A percentile compares a stretch with the other conserved stretches of the same genome.
These are phyloP conservation scores for Corydoras sp. DNA, from an alignment of 2,113 vertebrate species.

Conservation along the genomic window DNA sequence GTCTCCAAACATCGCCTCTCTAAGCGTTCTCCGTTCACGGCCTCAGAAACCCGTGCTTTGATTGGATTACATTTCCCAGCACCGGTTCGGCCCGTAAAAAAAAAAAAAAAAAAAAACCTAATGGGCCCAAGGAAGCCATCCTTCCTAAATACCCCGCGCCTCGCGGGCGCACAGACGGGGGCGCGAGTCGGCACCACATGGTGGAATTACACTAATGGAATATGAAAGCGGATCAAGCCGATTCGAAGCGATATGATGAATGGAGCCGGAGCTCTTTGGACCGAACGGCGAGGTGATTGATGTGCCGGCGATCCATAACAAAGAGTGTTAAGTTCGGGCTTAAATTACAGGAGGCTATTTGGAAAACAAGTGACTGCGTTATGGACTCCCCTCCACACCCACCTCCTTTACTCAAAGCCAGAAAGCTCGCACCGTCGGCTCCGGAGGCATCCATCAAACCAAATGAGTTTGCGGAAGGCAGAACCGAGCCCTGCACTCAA, in stretches of 20 bases:
- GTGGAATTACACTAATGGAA: slow-evolving; percentile 50
- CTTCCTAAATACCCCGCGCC: background rate
- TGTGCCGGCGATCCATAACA: slow-evolving; percentile 48
- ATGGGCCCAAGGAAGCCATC: no score
- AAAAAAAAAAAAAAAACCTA: no score
- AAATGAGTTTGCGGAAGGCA: slow-evolving; percentile 40
- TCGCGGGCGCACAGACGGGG: slow-evolving; percentile 2
- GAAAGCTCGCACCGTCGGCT: slow-evolving; percentile 38
- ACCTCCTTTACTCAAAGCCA: slow-evolving; percentile 37
- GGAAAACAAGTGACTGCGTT: slow-evolving; percentile 40
- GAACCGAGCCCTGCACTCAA: slow-evolving; percentile 29
- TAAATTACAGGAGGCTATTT: slow-evolving; percentile 47
- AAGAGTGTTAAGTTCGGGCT: slow-evolving; percentile 37
- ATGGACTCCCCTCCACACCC: slow-evolving; percentile 26
- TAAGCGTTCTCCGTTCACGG: no score
- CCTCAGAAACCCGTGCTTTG: no score
- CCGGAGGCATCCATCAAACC: slow-evolving; percentile 32
- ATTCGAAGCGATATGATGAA: slow-evolving; percentile 48
- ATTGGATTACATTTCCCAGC: no score
- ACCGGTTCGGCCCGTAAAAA: no score
- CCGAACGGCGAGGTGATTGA: slow-evolving; percentile 37
- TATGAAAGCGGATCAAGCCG: slow-evolving; percentile 45
- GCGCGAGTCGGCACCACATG: background rate
- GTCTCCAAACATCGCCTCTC: no score
- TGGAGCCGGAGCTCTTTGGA: slow-evolving; percentile 39